Base-by-base conservation (phyloP, 2,113 vertebrate species). In the Phylloscopus trochiloides region DNA sequence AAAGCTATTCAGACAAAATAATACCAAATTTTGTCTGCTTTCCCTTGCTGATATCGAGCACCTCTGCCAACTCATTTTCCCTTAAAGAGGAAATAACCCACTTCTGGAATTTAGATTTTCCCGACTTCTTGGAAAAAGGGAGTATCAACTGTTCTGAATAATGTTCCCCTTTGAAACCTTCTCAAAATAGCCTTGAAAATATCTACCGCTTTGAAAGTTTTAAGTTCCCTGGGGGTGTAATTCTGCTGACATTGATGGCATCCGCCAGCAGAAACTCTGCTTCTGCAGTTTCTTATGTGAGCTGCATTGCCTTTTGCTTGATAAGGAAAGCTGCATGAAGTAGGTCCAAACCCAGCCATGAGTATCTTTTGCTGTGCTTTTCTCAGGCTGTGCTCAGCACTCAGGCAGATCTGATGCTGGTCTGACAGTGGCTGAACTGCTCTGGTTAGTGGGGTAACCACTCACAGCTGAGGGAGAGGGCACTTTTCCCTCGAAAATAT, bases 101-200 rank as follows among this genome's bases (percentile, higher is more conserved):
- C 59, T 94, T 95, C 71, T 95, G 92, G 78, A 93, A 93, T 95
- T 93, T 59, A 83, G 43, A 62, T 90, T 95, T 96, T 93, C 87
- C 85, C 9, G 71, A 88, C 63, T 96, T 96, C 96, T 96, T 95
- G 71, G 90, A 94, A 96, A 57, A 80, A 71, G 71, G 63, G 85
- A 94, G 34, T 88, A 94, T 90, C 65, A 58, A 96, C 51, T 90
- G 17, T 58, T 96, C 71, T 73, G 36, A 94, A 59, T 80, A 95
- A 80, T 40, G 59, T 63, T 92, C 80, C 68, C 59, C 50, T 83
- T 93, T 83, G 47, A 93, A 95, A 88, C 19, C 17, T 70, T 76
- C 92, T 88, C 74, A 83, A 96, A 96, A 96, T 76, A 96, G 54
- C 54, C 59, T 77, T 43, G 73, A 88, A 95, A 94, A 63, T 91